Base-by-base conservation (phyloP, 2,797 vertebrate species). In the Lacerta bilineata region DNA sequence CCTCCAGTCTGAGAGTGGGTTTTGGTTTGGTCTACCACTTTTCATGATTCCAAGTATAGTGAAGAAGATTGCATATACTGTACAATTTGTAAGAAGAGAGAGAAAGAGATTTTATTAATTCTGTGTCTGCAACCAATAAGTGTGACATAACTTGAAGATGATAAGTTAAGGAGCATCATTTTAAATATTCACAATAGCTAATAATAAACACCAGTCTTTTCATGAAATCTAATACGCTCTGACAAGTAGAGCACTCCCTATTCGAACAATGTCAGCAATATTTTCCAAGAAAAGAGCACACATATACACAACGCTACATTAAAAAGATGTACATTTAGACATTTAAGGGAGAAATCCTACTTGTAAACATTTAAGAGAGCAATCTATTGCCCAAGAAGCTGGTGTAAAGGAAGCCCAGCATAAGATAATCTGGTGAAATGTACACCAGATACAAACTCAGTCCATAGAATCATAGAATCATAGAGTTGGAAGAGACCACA, bases 181-280 rank as follows among this genome's bases (percentile, higher is more conserved):
- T 3, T 1, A 89, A 92, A 80, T 83, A 11, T 84, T 94, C 89
- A 88, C n/a, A 25, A 2, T 84, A 83, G 89, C 80, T 91, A 68
- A 41, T 85, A 29, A 87, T 87, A 87, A 88, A 93, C 55, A 61
- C 81, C 78, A 46, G 10, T 17, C 27, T 46, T 74, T 0, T 61
- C 64, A 71, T 55, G 6, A 90, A 88, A 36, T 82, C 5, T 1
- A 61, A 15, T 90, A 46, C 78, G 5, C 10, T 79, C 33, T 68
- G 50, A 86, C 61, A 84, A 93, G 41, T 13, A 75, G 23, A 69
- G 29, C 11, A 87, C 72, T 88, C 33, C 91, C 29, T 88, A 27
- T 15, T 86, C 78, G 6, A 86, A 90, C 39, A 74, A n/a, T n/a
- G n/a, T n/a, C n/a, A n/a, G n/a, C n/a, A n/a, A 74, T 86, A 71